Conservation (phyloP, 2,113 vertebrate genomes). For the Psophia crepitans region DNA sequence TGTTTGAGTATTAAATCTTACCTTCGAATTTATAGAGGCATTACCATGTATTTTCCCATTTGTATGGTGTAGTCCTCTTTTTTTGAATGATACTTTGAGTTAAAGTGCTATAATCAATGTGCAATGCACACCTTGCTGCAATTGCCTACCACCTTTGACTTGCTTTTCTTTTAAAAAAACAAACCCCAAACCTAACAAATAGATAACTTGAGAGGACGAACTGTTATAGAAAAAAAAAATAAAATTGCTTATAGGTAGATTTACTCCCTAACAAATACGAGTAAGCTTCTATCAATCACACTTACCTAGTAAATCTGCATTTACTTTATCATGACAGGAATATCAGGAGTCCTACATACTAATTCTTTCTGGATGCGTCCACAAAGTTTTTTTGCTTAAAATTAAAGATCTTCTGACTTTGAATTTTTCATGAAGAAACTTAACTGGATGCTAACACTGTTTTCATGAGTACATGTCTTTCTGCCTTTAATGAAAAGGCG, state of each 20-base stretch:
- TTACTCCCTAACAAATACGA: neutral
- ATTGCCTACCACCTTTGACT: neutral
- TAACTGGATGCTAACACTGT: neutral
- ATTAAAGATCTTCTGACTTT: neutral
- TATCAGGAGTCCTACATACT: neutral
- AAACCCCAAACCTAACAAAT: neutral
- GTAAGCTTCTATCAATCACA: neutral
- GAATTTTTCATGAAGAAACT: neutral
- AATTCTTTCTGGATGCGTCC: neutral
- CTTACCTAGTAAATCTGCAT: neutral
- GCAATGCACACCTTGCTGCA: conserved; percentile 8
- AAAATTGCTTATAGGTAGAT: neutral
- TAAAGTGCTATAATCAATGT: neutral
- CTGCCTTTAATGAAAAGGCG: neutral
- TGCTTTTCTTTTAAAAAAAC: conserved; percentile 22
- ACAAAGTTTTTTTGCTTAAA: neutral
- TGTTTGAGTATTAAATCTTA: conserved; percentile 48
- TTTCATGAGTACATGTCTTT: neutral
- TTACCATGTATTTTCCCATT: conserved; percentile 1
- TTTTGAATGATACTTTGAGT: conserved; percentile 6
- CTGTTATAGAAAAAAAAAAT: neutral
- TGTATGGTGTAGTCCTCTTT: neutral
- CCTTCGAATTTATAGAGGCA: conserved; percentile 58
- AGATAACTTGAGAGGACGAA: neutral
- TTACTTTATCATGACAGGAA: neutral